Evolutionary conservation across 2,113 vertebrate genomes (phyloP).

Genomic region (Brevimyrus niger): DNA sequence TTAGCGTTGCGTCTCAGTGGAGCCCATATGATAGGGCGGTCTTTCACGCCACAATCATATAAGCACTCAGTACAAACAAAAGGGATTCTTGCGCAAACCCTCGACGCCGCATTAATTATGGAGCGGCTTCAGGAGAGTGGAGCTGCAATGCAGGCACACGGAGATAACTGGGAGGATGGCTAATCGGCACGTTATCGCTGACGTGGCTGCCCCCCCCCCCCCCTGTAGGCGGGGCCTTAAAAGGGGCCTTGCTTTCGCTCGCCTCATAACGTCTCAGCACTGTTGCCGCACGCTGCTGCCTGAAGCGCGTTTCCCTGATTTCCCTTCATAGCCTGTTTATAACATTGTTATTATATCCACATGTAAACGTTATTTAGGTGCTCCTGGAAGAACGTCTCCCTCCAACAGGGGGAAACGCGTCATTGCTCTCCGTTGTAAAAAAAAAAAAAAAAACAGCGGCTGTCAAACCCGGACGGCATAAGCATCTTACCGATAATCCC

Average conservation of each 20-base stretch:
- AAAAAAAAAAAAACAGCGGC: background rate
- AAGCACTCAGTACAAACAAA: background rate
- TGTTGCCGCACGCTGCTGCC: background rate
- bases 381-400: background rate
- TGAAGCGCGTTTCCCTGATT: background rate
- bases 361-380: background rate
- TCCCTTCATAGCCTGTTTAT: background rate
- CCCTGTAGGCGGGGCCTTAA: background rate
- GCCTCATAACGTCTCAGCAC: background rate
- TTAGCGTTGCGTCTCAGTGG: background rate
- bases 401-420: background rate
- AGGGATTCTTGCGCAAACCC: constrained; percentile 6
- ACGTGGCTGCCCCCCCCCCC: background rate
- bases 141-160: background rate
- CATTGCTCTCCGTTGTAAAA: background rate
- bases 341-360: background rate
- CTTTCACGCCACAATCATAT: constrained; percentile 15
- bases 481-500: background rate
- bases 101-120: constrained; percentile 10
- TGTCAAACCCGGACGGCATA: background rate
- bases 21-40: constrained; percentile 7
- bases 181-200: background rate
- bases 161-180: background rate
- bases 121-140: background rate
- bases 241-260: background rate